These are phyloP conservation scores for Eulemur rubriventer DNA, from an alignment of 2,797 vertebrate genomes.

Conservation along the genomic window DNA sequence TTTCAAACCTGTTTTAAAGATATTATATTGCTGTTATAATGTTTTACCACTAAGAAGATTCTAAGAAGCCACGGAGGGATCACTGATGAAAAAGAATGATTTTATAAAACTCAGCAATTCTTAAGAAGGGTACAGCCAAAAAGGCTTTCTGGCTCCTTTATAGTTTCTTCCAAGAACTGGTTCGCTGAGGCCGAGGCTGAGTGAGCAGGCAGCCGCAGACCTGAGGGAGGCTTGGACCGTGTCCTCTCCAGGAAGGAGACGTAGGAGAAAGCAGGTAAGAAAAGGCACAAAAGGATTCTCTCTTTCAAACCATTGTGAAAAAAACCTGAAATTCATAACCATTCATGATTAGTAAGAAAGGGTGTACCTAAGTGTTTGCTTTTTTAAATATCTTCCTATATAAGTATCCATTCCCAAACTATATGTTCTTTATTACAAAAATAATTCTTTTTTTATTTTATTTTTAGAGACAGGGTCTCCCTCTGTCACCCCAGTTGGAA, in stretches of 20 bases:
- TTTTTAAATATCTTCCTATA: neutral
- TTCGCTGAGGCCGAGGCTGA: neutral
- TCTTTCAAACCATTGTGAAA: neutral
- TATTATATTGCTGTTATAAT: neutral
- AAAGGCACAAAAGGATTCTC: neutral
- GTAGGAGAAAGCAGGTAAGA: neutral
- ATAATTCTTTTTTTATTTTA: too few relatives aligned
- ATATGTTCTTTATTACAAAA: slow-evolving; percentile 15
- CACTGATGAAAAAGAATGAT: slow-evolving; percentile 2
- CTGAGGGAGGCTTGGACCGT: neutral
- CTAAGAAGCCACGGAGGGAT: slow-evolving; percentile 15
- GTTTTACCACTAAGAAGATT: slow-evolving; percentile 26
- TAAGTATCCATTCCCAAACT: neutral
- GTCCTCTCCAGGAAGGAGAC: neutral
- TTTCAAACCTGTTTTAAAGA: neutral
- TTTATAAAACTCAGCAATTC: slow-evolving; percentile 43
- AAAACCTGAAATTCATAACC: neutral
- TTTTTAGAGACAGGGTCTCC: too few relatives aligned
- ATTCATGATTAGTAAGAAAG: neutral
- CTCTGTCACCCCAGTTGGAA: too few relatives aligned
- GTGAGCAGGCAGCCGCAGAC: neutral
- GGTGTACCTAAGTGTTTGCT: neutral
- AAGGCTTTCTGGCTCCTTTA: neutral
- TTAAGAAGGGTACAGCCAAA: neutral
- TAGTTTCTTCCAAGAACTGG: slow-evolving; percentile 27